Evolutionary conservation across 2,113 vertebrate genomes (phyloP).

Genomic region (Daboia siamensis): DNA sequence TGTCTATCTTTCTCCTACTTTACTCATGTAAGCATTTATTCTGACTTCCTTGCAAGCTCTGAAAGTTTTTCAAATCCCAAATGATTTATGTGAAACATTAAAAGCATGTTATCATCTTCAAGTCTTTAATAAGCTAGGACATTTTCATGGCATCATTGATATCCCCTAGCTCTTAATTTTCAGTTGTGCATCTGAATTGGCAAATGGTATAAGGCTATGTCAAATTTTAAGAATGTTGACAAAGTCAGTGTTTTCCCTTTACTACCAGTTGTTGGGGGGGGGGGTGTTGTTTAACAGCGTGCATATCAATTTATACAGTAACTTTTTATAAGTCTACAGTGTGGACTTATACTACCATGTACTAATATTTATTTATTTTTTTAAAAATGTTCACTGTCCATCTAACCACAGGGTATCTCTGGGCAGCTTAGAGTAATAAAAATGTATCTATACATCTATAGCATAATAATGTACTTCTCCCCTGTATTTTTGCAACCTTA

Average conservation of each 20-base stretch:
- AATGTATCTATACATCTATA: background rate
- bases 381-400: background rate
- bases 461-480: background rate
- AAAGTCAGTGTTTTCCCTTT: background rate
- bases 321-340: background rate
- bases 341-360: background rate
- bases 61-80: slow-evolving; percentile 73
- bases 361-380: background rate
- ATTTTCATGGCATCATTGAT: slow-evolving; percentile 72
- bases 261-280: background rate
- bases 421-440: background rate
- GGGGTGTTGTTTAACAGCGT: background rate
- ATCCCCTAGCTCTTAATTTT: slow-evolving; percentile 72
- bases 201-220: slow-evolving; percentile 14
- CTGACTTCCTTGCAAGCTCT: slow-evolving; percentile 58
- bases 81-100: slow-evolving; percentile 72
- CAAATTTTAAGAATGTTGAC: slow-evolving; percentile 1
- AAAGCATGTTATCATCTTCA: slow-evolving; percentile 70
- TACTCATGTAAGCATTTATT: slow-evolving; percentile 69
- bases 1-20: slow-evolving; percentile 50
- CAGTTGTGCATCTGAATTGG: slow-evolving; percentile 33
- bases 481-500: background rate
- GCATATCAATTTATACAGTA: background rate
- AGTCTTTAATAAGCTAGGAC: slow-evolving; percentile 72
- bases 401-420: background rate